A percentile compares a stretch with the other conserved stretches of the same genome.
phyloP scores from a whole-genome alignment of 2,113 vertebrate genomes.

The Istiophorus platypterus region DNA sequence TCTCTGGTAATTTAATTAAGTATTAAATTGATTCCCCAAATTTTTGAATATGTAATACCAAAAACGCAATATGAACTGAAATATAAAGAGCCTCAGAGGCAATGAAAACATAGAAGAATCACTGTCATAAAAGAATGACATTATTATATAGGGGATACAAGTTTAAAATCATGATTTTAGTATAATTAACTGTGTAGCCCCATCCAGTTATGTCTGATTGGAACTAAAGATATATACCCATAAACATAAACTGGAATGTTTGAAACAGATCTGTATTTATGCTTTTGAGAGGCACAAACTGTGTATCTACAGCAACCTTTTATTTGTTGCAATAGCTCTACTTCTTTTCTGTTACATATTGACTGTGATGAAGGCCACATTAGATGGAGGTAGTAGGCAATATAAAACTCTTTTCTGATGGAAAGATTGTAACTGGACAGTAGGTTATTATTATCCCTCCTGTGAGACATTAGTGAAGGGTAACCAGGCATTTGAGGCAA shows the following conservation, averaged over 20 bases:
- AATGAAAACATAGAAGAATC: too few relatives aligned
- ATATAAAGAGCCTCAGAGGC: neutral
- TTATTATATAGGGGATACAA: too few relatives aligned
- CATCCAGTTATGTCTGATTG: neutral
- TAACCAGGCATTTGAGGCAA: conserved; percentile 59
- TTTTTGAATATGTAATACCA: too few relatives aligned
- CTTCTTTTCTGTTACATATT: neutral
- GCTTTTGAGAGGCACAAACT: neutral
- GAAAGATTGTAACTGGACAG: conserved; percentile 33
- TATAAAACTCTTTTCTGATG: conserved; percentile 24
- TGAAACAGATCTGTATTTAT: neutral
- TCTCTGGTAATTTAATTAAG: neutral
- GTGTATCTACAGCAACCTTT: neutral
- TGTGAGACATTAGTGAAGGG: conserved; percentile 47
- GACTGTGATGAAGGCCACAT: neutral
- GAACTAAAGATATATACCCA: too few relatives aligned
- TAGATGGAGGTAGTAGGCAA: neutral
- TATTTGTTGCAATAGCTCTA: neutral
- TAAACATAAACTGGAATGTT: neutral
- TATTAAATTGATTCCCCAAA: too few relatives aligned
- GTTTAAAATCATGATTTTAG: too few relatives aligned
- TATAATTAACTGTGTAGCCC: neutral
- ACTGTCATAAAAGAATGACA: too few relatives aligned
- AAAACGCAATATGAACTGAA: neutral
- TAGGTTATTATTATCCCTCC: conserved; percentile 49